Evolutionary conservation across 2,113 vertebrate genomes (phyloP).

Genomic region (Coryphaenoides rupestris): DNA sequence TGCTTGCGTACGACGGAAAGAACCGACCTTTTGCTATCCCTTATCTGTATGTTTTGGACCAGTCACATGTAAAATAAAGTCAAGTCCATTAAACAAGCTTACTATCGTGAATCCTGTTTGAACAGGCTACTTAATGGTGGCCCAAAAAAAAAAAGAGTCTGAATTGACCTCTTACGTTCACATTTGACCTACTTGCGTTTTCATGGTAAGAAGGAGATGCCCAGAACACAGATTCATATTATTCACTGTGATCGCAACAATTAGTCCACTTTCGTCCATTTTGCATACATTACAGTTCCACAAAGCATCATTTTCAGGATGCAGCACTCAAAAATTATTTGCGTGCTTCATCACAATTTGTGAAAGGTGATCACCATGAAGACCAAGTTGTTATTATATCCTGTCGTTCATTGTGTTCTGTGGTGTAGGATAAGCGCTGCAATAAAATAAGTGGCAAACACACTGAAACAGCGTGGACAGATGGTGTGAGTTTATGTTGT

Average conservation of each 20-base stretch:
- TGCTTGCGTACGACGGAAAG: slow-evolving; percentile 22
- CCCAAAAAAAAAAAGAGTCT: slow-evolving; percentile 22
- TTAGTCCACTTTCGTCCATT: too few species aligned
- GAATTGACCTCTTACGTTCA: too few species aligned
- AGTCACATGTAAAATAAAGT: slow-evolving; percentile 19
- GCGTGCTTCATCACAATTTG: too few species aligned
- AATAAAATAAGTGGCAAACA: slow-evolving; percentile 22
- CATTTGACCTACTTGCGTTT: slow-evolving; percentile 2
- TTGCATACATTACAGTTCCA: too few species aligned
- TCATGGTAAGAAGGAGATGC: slow-evolving; percentile 3
- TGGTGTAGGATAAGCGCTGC: not conserved
- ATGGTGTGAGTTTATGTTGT: slow-evolving; percentile 27
- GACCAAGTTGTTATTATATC: too few species aligned
- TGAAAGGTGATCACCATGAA: too few species aligned
- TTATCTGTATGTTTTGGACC: slow-evolving; percentile 22
- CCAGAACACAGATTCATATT: too few species aligned
- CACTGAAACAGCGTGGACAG: slow-evolving; percentile 31
- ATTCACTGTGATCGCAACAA: too few species aligned
- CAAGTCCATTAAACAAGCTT: slow-evolving; percentile 15
- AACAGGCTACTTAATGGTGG: slow-evolving; percentile 39
- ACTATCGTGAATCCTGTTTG: slow-evolving; percentile 57
- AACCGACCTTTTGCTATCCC: not conserved
- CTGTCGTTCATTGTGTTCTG: too few species aligned
- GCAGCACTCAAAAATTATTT: too few species aligned
- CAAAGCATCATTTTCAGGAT: too few species aligned